Percentiles rank a stretch among this genome's conserved stretches.
phyloP scores from a whole-genome alignment of 2,113 vertebrate genomes.

The Oncorhynchus keta region DNA sequence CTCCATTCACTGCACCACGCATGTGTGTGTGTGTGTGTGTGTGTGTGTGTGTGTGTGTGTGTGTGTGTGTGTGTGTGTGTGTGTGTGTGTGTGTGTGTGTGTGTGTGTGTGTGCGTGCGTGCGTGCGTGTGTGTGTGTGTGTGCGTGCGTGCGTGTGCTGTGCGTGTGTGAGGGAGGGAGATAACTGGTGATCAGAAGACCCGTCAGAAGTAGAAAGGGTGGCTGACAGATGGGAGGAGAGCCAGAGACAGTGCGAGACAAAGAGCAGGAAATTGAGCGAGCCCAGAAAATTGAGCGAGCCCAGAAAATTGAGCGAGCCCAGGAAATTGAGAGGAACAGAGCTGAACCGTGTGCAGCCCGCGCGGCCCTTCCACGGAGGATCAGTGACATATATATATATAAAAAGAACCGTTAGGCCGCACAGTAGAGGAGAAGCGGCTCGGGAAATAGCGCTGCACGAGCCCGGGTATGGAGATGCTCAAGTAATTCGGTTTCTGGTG shows the following conservation, averaged over 20 bases:
- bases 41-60: no score
- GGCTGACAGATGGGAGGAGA: constrained; percentile 55
- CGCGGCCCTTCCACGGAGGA: constrained; percentile 48
- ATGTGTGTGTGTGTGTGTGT: no score
- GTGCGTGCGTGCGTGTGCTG: no score
- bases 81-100: neutral
- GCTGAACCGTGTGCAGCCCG: constrained; percentile 50
- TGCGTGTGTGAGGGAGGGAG: constrained; percentile 14
- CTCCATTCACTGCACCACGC: no score
- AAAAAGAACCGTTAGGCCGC: constrained; percentile 45
- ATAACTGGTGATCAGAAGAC: constrained; percentile 30
- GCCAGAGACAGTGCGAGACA: constrained; percentile 55
- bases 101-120: no score
- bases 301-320: no score
- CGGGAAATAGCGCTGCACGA: constrained; percentile 18
- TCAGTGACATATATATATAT: constrained; percentile 40
- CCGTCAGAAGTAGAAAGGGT: constrained; percentile 36
- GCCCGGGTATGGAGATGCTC: constrained; percentile 9
- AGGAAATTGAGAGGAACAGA: constrained; percentile 63
- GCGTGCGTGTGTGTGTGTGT: neutral
- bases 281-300: constrained; percentile 63
- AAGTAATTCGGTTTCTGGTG: constrained; percentile 38
- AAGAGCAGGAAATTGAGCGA: constrained; percentile 65
- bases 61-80: constrained; percentile 13
- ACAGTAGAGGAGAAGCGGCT: constrained; percentile 10